Percentiles rank a stretch among this genome's conserved stretches.
Conservation (phyloP, 2,888 invertebrate genomes). For the Oeneis ivallda region DNA sequence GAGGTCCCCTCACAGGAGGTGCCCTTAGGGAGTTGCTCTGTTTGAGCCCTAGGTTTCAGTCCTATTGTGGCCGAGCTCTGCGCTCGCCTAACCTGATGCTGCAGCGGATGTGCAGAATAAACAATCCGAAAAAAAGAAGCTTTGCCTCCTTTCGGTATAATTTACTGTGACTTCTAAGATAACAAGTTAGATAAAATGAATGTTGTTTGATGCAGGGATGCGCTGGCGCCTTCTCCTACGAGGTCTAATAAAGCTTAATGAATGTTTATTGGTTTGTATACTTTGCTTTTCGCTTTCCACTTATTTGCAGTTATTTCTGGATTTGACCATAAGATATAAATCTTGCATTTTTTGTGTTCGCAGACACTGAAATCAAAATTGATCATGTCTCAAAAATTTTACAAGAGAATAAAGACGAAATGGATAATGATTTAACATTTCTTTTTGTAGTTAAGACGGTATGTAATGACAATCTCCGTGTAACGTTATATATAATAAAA, state of each 20-base stretch:
- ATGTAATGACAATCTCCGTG: conserved; percentile 45
- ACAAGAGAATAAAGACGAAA: conserved; percentile 70
- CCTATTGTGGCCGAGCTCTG: too few species aligned
- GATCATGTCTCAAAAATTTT: conserved; percentile 48
- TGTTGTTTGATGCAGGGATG: conserved; percentile 65
- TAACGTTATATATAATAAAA: conserved; percentile 20
- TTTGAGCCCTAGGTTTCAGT: too few species aligned
- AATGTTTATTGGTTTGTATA: conserved; percentile 52
- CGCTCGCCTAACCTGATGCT: too few species aligned
- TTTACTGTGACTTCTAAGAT: too few species aligned
- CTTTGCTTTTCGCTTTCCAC: not conserved
- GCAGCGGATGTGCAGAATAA: too few species aligned
- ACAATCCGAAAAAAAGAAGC: too few species aligned
- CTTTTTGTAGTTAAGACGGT: conserved; percentile 59
- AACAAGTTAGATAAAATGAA: conserved; percentile 7
- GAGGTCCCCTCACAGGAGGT: too few species aligned
- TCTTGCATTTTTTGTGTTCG: not conserved
- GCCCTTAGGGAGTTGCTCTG: not conserved
- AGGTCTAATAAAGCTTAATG: conserved; percentile 75
- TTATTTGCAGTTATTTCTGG: too few species aligned
- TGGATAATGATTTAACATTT: conserved; percentile 47
- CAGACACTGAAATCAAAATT: conserved; percentile 48
- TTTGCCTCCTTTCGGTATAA: too few species aligned
- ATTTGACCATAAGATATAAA: too few species aligned
- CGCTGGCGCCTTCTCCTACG: conserved; percentile 75